Conservation (phyloP, 2,113 vertebrate genomes). For the Gambusia holbrooki region DNA sequence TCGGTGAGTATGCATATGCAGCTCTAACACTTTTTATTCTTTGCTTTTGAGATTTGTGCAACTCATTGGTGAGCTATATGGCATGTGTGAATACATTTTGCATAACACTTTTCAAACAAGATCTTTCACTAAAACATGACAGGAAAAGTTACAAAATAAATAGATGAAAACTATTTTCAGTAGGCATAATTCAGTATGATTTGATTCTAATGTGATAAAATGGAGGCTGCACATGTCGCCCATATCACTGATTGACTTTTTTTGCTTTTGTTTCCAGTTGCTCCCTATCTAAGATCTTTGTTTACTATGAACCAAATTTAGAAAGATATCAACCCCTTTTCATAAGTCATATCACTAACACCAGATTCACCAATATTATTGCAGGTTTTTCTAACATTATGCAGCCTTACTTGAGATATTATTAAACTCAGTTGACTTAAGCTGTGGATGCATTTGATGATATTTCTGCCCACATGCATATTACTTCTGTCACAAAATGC, state of each 20-base stretch:
- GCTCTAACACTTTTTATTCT: constrained; percentile 21
- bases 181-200: no score
- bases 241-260: no score
- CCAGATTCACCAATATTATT: no score
- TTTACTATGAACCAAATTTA: background rate
- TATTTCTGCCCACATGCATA: background rate
- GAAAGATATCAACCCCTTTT: background rate
- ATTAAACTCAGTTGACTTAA: constrained; percentile 2
- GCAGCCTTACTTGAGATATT: background rate
- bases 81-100: no score
- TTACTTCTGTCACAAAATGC: background rate
- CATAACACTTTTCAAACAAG: no score
- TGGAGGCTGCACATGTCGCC: no score
- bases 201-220: no score
- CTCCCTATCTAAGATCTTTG: no score
- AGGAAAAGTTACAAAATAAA: no score
- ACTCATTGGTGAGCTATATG: background rate
- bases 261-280: no score
- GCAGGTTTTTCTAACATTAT: background rate
- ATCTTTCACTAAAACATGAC: no score
- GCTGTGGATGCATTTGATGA: background rate
- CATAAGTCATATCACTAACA: background rate
- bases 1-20: background rate
- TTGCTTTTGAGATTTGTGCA: background rate
- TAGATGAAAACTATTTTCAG: no score